These are phyloP conservation scores for Danionella dracula DNA, from an alignment of 2,797 vertebrate genomes.

Conservation along the genomic window DNA sequence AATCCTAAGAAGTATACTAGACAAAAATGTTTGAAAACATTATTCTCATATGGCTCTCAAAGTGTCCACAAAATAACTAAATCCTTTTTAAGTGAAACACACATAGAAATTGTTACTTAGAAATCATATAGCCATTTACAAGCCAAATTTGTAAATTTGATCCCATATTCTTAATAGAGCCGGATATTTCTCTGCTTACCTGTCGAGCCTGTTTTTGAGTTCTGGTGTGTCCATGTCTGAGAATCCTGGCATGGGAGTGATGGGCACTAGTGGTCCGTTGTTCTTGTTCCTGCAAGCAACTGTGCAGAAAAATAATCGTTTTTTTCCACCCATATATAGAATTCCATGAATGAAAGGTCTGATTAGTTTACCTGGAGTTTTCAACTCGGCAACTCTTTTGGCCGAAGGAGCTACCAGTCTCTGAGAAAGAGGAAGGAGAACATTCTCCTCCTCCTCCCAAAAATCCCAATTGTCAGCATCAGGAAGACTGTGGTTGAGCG, in stretches of 20 bases:
- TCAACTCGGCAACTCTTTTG: constrained; percentile 42
- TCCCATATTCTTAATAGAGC: too few relatives aligned
- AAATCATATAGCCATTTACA: too few relatives aligned
- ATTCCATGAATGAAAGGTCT: neutral
- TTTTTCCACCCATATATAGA: neutral
- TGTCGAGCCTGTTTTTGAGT: constrained; percentile 85
- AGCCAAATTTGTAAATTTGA: too few relatives aligned
- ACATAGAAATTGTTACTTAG: too few relatives aligned
- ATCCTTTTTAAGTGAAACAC: too few relatives aligned
- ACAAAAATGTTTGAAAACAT: too few relatives aligned
- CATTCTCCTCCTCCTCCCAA: constrained; percentile 65
- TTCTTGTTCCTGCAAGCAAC: constrained; percentile 52
- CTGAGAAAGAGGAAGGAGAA: constrained; percentile 62
- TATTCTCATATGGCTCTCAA: too few relatives aligned
- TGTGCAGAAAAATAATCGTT: constrained; percentile 15
- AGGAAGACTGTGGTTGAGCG: constrained; percentile 59
- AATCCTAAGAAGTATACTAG: too few relatives aligned
- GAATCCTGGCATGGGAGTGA: constrained; percentile 86
- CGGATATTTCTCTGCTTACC: constrained; percentile 60
- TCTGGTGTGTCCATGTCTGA: constrained; percentile 92
- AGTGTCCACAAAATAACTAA: too few relatives aligned
- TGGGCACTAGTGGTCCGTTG: constrained; percentile 60
- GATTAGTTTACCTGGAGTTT: constrained; percentile 71
- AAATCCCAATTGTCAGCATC: constrained; percentile 76
- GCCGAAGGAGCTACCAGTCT: constrained; percentile 44